Evolutionary conservation across 2,113 vertebrate genomes (phyloP).

Genomic region (Sphaerodactylus townsendi): DNA sequence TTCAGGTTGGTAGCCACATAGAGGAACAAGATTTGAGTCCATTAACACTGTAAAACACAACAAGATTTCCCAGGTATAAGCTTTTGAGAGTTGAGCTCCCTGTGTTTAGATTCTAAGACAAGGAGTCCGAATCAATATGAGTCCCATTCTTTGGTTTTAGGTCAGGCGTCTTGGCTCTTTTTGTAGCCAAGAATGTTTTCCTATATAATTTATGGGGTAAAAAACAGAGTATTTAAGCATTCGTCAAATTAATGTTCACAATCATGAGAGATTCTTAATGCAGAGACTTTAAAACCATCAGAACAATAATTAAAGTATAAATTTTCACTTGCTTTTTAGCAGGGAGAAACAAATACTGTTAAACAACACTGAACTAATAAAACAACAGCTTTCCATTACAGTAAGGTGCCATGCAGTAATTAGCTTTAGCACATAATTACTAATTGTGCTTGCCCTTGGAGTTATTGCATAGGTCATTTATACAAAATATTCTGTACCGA

Average conservation of each 20-base stretch:
- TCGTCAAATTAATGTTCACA: slow-evolving; percentile 30
- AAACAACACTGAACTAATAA: slow-evolving; percentile 16
- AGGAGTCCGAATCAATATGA: background rate
- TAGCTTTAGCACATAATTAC: slow-evolving; percentile 48
- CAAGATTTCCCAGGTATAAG: too few species aligned
- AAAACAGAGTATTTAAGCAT: slow-evolving; percentile 7
- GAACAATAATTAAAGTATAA: slow-evolving; percentile 23
- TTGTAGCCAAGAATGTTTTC: background rate
- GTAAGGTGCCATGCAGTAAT: slow-evolving; percentile 14
- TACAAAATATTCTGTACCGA: slow-evolving; percentile 34
- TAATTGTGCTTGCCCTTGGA: slow-evolving; percentile 51
- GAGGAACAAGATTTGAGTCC: too few species aligned
- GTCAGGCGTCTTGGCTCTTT: background rate
- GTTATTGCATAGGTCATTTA: slow-evolving; percentile 24
- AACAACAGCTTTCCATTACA: slow-evolving; percentile 26
- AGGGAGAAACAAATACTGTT: slow-evolving; percentile 24
- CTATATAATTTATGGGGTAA: slow-evolving; percentile 3
- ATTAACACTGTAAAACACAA: too few species aligned
- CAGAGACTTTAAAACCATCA: slow-evolving; percentile 8
- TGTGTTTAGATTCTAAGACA: background rate
- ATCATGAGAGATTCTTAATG: background rate
- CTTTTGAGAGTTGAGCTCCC: too few species aligned
- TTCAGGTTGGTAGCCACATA: too few species aligned
- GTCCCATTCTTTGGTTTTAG: background rate
- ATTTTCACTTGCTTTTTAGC: slow-evolving; percentile 14